A percentile compares a stretch with the other conserved stretches of the same genome.
These are phyloP conservation scores for Proales similis DNA, from an alignment of 1,140 invertebrate genomes.

Conservation along the genomic window DNA sequence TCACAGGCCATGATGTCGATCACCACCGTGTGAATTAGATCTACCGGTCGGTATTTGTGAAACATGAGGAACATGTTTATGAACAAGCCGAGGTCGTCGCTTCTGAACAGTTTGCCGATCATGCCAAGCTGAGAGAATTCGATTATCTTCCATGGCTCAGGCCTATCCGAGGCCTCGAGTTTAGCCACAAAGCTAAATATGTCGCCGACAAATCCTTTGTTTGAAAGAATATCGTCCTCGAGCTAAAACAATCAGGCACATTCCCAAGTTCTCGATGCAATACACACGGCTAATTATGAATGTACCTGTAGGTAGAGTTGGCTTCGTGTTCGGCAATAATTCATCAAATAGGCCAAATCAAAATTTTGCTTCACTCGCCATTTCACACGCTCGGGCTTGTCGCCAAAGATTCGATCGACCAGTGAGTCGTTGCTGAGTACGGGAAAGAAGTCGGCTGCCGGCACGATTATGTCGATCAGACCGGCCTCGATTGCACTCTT, in stretches of 20 bases:
- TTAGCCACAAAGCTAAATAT: slow-evolving; percentile 79
- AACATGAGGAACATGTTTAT: slow-evolving; percentile 89
- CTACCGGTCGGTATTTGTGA: slow-evolving; percentile 89
- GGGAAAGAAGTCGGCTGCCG: slow-evolving; percentile 77
- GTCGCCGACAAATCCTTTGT: slow-evolving; percentile 67
- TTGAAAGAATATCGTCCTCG: slow-evolving; percentile 89
- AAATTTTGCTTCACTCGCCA: slow-evolving; percentile 95
- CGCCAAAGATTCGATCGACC: slow-evolving; percentile 70
- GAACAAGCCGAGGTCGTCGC: slow-evolving; percentile 74
- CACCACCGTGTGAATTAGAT: slow-evolving; percentile 86
- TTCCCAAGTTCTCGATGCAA: not conserved
- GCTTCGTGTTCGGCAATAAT: slow-evolving; percentile 68
- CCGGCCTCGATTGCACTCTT: slow-evolving; percentile 66
- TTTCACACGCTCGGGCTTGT: slow-evolving; percentile 72
- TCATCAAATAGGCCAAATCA: slow-evolving; percentile 91
- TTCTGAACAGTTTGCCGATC: slow-evolving; percentile 76
- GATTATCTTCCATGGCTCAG: slow-evolving; percentile 69
- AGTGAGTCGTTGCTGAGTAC: slow-evolving; percentile 58
- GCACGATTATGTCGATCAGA: slow-evolving; percentile 78
- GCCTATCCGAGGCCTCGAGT: slow-evolving; percentile 65
- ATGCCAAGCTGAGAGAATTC: slow-evolving; percentile 77
- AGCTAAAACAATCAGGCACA: slow-evolving; percentile 71
- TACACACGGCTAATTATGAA: not conserved
- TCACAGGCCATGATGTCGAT: slow-evolving; percentile 80
- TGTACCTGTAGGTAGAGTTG: slow-evolving; percentile 56